These are phyloP conservation scores for Lepilemur ruficaudatus DNA, from an alignment of 2,797 vertebrate species.

Conservation along the genomic window DNA sequence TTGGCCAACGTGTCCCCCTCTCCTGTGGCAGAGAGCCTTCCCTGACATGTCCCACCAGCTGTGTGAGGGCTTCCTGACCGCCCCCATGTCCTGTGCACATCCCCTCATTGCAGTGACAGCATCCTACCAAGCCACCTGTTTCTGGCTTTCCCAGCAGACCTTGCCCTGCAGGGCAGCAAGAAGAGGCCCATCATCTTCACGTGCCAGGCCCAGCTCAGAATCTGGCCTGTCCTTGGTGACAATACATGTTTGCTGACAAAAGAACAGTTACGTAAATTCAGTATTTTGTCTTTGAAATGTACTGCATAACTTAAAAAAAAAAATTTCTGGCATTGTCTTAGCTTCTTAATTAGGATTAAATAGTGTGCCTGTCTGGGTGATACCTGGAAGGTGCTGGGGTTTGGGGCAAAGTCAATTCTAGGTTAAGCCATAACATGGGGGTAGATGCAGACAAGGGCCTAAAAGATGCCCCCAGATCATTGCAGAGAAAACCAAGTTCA, in stretches of 20 bases:
- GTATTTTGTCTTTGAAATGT: not conserved
- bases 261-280: not conserved
- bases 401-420: not conserved
- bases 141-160: not conserved
- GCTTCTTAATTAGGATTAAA: not conserved
- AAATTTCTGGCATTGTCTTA: not conserved
- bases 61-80: not conserved
- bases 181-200: not conserved
- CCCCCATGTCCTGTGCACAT: not conserved
- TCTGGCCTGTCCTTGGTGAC: not conserved
- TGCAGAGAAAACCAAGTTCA: not conserved
- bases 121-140: not conserved
- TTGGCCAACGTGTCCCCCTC: not conserved
- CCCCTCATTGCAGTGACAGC: not conserved
- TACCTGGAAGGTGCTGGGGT: not conserved
- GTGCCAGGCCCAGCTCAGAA: rapidly evolving
- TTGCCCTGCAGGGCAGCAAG: not conserved
- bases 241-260: too few relatives aligned
- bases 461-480: not conserved
- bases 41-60: not conserved
- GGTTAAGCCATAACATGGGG: not conserved
- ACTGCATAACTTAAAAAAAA: not conserved
- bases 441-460: too few relatives aligned
- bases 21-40: not conserved
- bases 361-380: not conserved